These are phyloP conservation scores for Paramormyrops hopkinsi DNA, from an alignment of 2,797 vertebrate species.

Conservation along the genomic window DNA sequence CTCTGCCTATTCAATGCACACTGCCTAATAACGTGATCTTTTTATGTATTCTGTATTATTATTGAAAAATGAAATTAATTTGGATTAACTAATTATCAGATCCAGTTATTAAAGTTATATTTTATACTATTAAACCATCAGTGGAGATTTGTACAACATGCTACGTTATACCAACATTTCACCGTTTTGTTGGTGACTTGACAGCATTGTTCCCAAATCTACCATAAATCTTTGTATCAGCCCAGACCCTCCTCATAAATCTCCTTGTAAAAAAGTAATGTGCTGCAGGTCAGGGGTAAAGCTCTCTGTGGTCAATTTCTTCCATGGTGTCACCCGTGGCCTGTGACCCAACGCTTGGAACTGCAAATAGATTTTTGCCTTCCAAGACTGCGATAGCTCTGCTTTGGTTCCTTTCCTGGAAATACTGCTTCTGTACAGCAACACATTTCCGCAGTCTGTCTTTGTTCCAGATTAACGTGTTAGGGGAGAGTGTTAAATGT, in stretches of 20 bases:
- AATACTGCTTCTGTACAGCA: neutral
- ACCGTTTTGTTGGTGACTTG: neutral
- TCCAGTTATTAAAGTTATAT: neutral
- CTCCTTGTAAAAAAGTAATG: neutral
- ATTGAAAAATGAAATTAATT: neutral
- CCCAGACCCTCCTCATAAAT: neutral
- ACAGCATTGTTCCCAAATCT: neutral
- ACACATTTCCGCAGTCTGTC: neutral
- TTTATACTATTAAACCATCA: neutral
- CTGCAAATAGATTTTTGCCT: neutral
- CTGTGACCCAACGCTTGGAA: neutral
- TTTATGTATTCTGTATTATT: neutral
- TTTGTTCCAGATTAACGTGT: neutral
- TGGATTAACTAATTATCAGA: neutral
- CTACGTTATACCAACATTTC: neutral
- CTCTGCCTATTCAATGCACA: neutral
- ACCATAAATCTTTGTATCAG: neutral
- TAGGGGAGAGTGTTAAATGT: neutral
- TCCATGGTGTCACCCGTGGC: neutral
- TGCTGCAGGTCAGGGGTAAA: neutral
- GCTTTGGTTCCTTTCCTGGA: neutral
- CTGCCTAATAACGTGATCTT: neutral
- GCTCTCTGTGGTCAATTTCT: neutral
- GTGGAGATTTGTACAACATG: neutral
- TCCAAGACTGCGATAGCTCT: neutral